Base-by-base conservation (phyloP, 2,797 vertebrate genomes). In the Forpus xanthops region DNA sequence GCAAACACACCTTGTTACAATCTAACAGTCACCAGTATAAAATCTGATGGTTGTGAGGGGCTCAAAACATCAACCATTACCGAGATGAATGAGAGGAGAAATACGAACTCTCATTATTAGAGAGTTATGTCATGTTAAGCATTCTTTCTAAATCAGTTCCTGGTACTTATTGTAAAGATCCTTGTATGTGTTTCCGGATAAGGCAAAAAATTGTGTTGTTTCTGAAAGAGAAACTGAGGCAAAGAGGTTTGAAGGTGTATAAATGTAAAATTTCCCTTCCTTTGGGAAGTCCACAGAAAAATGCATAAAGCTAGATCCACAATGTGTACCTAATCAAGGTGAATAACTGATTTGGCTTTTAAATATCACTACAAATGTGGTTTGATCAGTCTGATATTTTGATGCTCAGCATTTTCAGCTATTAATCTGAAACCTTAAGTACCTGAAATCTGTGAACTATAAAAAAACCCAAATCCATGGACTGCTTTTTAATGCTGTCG, bases 31-130 rank as follows among this genome's bases (percentile, higher is more conserved):
- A 37, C 23, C 39, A 33, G 20, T 15, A 12, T 62, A 78, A 86
- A 93, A 90, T 55, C 39, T 73, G 31, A 60, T 81, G 6, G 11
- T 30, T 81, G 17, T 15, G 15, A 91, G 16, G 12, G 12, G 14
- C 19, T 90, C 50, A 25, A 49, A 45, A 81, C 82, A 41, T 67
- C 60, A 87, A 4, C 23, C 18, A 7, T 50, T 45, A 73, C 21
- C 76, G 79, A 94, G 64, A 55, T 55, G 90, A 94, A 85, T 45
- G 52, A 90, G 78, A 72, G 81, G 18, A 65, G 47, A 83, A 79
- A 75, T 47, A 23, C n/a, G 27, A 68, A 61, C 13, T 68, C 25
- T 24, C 3, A 10, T 56, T 33, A 8, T 45, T 50, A n/a, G 8
- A 4, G 6, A 56, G 7, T 21, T 35, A 12, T 30, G 25, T 61